Conservation (phyloP, 2,797 vertebrate genomes). For the Poeciliopsis turneri region DNA sequence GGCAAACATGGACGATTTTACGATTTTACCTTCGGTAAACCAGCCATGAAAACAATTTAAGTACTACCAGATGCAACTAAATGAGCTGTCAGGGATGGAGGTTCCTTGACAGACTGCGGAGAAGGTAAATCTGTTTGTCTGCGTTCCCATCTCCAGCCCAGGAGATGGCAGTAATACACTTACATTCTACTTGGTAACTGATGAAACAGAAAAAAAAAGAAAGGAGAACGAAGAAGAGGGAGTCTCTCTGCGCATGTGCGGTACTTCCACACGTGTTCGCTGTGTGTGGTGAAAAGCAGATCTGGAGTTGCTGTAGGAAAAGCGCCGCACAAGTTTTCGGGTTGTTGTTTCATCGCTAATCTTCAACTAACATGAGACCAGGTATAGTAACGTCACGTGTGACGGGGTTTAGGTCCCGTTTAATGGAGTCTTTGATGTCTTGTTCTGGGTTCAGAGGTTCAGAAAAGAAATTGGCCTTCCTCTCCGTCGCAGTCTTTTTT, state of each 20-base stretch:
- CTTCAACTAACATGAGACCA: constrained; percentile 12
- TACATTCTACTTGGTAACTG: background rate
- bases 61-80: no score
- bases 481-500: background rate
- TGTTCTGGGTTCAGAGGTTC: background rate
- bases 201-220: background rate
- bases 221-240: background rate
- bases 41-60: no score
- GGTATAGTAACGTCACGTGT: background rate
- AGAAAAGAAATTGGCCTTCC: background rate
- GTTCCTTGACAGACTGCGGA: no score
- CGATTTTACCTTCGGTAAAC: no score
- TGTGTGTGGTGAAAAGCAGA: no score
- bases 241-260: background rate
- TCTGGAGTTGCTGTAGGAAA: background rate
- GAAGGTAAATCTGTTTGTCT: no score
- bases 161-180: background rate
- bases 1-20: background rate
- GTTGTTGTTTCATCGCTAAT: no score
- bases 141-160: background rate
- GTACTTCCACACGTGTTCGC: background rate
- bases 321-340: background rate
- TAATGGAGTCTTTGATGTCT: background rate
- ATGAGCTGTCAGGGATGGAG: no score
- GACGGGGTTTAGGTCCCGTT: background rate